These are phyloP conservation scores for Plutomurus gul DNA, from an alignment of 1,140 invertebrate genomes.

Conservation along the genomic window DNA sequence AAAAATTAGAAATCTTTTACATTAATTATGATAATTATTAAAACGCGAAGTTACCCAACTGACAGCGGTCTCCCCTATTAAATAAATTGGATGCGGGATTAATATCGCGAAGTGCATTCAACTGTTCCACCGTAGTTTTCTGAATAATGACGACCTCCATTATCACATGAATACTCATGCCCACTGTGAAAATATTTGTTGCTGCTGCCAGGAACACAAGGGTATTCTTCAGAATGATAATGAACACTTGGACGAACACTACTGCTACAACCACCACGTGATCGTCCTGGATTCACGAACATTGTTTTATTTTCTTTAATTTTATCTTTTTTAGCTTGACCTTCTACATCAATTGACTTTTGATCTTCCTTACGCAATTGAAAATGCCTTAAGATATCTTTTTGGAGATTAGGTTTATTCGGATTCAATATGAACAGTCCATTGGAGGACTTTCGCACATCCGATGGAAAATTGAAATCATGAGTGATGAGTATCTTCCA, in stretches of 20 bases:
- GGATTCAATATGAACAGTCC: not conserved
- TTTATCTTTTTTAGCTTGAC: not conserved
- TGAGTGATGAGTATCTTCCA: constrained; percentile 32
- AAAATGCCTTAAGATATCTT: not conserved
- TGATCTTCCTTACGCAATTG: not conserved
- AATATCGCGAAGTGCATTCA: not conserved
- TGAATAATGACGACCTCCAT: not conserved
- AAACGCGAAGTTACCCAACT: too few species aligned
- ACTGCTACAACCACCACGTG: not conserved
- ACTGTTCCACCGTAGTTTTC: not conserved
- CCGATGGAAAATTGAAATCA: constrained; percentile 3
- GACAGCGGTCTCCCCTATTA: too few species aligned
- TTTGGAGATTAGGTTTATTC: not conserved
- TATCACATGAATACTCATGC: not conserved
- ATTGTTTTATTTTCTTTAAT: not conserved
- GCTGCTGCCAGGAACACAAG: too few species aligned
- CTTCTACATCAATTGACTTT: not conserved
- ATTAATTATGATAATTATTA: too few species aligned
- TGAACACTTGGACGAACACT: not conserved
- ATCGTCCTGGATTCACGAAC: too few species aligned
- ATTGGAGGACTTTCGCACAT: not conserved
- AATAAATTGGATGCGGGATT: too few species aligned
- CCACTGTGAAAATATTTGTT: not conserved
- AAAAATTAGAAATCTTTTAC: too few species aligned
- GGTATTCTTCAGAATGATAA: not conserved